Base-by-base conservation (phyloP, 2,797 vertebrate species). In the Premnoplex brunnescens region DNA sequence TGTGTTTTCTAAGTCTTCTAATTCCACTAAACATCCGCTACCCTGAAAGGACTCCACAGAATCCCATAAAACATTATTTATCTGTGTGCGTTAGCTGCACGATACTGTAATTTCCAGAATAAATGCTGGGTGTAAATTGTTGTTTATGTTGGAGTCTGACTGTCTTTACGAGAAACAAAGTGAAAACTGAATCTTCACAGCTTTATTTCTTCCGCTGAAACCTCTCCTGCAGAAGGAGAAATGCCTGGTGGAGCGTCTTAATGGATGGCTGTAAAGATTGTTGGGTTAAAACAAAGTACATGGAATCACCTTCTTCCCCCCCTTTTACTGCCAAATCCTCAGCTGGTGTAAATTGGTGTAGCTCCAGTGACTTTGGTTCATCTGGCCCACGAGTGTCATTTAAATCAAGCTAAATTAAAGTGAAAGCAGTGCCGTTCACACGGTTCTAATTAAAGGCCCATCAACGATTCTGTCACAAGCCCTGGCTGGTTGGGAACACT, bases 61-160 rank as follows among this genome's bases (percentile, higher is more conserved):
- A 98, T 96, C 98, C 98, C 98, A 98, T 98, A 97, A 98, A 98
- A 97, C 96, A 96, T 98, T 98, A 98, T 98, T 98, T 98, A 98
- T 98, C 97, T 97, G 92, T 89, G 94, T 71, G 97, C 97, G 97
- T 94, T 97, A 98, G 96, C 98, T 43, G 96, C 98, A 98, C 97
- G 98, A 97, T 97, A 97, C 97, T 98, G 98, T 98, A 96, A 96
- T 98, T 98, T 97, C 97, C 97, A 97, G 97, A 98, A 98, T 97
- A 97, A 98, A 98, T 97, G 98, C 97, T 97, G 97, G 97, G 97
- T 95, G 98, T 98, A 98, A 98, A 98, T 98, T 93, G 96, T 97
- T 93, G 96, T 98, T 98, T 98, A 98, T 98, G 98, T 97, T 97
- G 97, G 97, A 97, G 97, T 85, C 97, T 98, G 98, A 97, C 97